Evolutionary conservation across 2,797 vertebrate species (phyloP).

Genomic region (Amblyraja radiata): DNA sequence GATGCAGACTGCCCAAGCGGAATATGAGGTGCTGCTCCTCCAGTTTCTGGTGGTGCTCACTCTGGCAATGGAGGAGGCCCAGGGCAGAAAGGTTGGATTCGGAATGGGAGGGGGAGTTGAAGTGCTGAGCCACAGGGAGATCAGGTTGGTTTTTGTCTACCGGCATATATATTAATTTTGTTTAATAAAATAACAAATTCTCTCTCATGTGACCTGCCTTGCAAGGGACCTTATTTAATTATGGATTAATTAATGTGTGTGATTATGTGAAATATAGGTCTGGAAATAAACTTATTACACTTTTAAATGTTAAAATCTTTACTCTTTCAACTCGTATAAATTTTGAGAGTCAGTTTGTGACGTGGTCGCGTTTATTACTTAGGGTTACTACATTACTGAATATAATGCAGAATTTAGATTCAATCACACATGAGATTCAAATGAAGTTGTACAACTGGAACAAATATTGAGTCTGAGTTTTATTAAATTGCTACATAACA

Average conservation of each 20-base stretch:
- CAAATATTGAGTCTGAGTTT: background rate
- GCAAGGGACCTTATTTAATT: background rate
- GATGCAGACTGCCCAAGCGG: no score
- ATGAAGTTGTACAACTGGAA: constrained; percentile 12
- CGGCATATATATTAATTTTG: background rate
- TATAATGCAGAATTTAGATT: background rate
- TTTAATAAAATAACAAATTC: background rate
- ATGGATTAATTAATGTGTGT: background rate
- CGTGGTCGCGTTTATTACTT: background rate
- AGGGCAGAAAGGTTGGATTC: no score
- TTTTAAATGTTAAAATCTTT: background rate
- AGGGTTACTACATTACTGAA: background rate
- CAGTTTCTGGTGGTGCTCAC: no score
- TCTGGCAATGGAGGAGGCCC: no score
- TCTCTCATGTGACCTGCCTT: background rate
- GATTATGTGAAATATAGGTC: background rate
- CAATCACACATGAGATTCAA: background rate
- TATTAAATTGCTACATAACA: constrained; percentile 2
- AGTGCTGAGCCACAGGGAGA: no score
- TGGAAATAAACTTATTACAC: background rate
- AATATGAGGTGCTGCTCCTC: no score
- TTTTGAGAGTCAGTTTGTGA: background rate
- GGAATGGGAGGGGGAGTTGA: no score
- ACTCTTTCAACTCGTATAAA: background rate
- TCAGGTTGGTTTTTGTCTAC: no score